phyloP scores from a whole-genome alignment of 2,888 invertebrate genomes.

The Syrphus vitripennis region DNA sequence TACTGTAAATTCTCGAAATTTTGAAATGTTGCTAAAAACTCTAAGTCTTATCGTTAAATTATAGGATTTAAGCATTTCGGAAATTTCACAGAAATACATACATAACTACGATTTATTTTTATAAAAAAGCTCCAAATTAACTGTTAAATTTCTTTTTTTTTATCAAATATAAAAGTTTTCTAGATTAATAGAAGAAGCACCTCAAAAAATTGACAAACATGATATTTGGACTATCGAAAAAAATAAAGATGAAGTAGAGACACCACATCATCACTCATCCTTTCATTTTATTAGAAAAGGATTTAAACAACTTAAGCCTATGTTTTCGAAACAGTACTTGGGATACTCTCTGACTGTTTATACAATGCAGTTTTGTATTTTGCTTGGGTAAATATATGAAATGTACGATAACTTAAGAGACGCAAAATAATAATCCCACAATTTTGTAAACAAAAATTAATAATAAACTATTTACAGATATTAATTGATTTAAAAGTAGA shows the following conservation, averaged over 20 bases:
- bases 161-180: slow-evolving; percentile 74
- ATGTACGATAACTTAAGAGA: no score
- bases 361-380: slow-evolving; percentile 85
- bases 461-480: no score
- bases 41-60: no score
- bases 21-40: no score
- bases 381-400: slow-evolving; percentile 84
- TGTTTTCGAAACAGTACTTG: slow-evolving; percentile 85
- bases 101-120: no score
- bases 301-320: slow-evolving; percentile 84
- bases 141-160: neutral
- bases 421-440: no score
- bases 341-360: slow-evolving; percentile 85
- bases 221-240: slow-evolving; percentile 74
- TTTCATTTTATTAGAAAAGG: slow-evolving; percentile 82
- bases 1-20: no score
- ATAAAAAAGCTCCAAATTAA: no score
- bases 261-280: slow-evolving; percentile 63
- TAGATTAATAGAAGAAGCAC: slow-evolving; percentile 75
- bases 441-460: no score
- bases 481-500: no score
- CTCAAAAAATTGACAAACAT: slow-evolving; percentile 73
- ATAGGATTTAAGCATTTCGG: no score
- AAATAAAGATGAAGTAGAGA: slow-evolving; percentile 31
- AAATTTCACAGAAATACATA: neutral